phyloP scores from a whole-genome alignment of 2,888 invertebrate species.

The Cephus nigrinus region DNA sequence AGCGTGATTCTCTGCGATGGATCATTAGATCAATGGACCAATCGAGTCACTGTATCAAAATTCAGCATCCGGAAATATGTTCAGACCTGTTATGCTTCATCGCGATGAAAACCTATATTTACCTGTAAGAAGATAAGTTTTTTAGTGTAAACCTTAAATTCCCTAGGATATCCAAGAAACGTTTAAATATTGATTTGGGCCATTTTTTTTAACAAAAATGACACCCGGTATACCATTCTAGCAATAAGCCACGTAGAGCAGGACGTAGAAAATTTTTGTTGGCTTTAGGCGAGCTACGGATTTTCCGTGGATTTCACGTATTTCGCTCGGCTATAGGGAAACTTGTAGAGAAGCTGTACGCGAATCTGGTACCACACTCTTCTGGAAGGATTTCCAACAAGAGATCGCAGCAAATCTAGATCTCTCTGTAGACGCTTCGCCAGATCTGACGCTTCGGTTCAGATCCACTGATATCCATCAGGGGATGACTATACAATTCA shows the following conservation, averaged over 20 bases:
- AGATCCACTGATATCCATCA: not conserved
- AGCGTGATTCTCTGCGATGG: not conserved
- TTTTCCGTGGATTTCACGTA: not conserved
- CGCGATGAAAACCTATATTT: not conserved
- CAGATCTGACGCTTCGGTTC: not conserved
- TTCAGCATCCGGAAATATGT: not conserved
- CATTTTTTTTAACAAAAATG: not conserved
- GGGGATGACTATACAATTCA: not conserved
- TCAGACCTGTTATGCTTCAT: not conserved
- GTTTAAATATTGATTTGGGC: not conserved
- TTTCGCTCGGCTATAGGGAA: not conserved
- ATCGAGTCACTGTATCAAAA: not conserved
- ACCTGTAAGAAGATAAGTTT: not conserved
- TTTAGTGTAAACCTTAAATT: not conserved
- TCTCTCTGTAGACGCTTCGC: not conserved
- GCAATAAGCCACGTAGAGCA: too few species aligned
- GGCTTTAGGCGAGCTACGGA: not conserved
- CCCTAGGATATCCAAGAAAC: not conserved
- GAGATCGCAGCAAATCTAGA: not conserved
- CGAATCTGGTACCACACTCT: not conserved
- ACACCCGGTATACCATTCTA: not conserved
- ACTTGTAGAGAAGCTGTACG: not conserved
- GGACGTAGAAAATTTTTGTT: not conserved
- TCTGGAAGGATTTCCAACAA: not conserved
- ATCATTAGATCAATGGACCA: not conserved